phyloP scores from a whole-genome alignment of 2,888 invertebrate species.

The Tetheella fluctuosa region DNA sequence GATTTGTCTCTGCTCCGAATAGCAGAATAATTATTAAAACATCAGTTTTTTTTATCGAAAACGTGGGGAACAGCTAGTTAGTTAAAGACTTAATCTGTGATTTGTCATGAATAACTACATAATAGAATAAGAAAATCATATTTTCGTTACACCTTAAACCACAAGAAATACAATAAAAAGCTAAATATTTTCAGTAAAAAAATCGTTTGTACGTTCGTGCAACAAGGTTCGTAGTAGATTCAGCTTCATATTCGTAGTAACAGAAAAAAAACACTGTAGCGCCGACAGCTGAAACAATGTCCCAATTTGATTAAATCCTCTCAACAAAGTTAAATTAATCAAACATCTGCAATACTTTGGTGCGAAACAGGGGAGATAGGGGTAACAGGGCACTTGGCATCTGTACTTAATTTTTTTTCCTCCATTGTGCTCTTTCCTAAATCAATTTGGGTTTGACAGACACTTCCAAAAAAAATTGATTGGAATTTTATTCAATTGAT shows the following conservation, averaged over 20 bases:
- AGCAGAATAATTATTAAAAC: too few relatives aligned
- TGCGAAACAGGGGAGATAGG: conserved; percentile 1
- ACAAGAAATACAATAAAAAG: too few relatives aligned
- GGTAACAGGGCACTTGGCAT: not conserved
- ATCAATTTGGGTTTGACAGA: not conserved
- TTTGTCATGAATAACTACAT: too few relatives aligned
- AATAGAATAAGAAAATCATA: too few relatives aligned
- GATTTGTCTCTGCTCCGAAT: too few relatives aligned
- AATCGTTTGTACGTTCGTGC: not conserved
- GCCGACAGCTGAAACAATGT: not conserved
- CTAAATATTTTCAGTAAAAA: too few relatives aligned
- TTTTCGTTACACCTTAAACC: too few relatives aligned
- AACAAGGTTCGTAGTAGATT: not conserved
- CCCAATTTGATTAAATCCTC: conserved; percentile 26
- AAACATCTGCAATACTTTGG: conserved; percentile 24
- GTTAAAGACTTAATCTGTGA: too few relatives aligned
- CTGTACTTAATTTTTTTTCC: not conserved
- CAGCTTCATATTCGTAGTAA: not conserved
- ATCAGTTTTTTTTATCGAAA: too few relatives aligned
- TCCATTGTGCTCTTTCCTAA: not conserved
- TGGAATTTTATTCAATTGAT: too few relatives aligned
- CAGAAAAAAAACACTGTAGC: not conserved
- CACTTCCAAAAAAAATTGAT: too few relatives aligned
- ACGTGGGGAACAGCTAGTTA: too few relatives aligned
- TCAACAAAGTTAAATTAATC: conserved; percentile 33